phyloP scores from a whole-genome alignment of 2,113 vertebrate species.

The Charadrius vociferus region DNA sequence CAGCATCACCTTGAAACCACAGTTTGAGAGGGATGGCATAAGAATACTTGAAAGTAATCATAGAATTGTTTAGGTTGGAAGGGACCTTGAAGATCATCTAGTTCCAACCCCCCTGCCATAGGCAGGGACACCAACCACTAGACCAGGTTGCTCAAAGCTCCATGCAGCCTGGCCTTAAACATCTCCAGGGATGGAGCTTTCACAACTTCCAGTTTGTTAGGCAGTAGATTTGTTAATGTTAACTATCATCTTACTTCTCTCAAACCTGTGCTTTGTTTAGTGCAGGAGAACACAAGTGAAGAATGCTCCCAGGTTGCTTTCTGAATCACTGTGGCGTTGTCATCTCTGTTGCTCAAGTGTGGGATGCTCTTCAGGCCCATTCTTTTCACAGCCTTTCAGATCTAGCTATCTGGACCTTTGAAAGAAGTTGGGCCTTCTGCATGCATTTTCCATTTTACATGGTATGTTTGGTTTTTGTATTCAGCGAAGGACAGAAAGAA shows the following conservation, averaged over 20 bases:
- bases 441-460: background rate
- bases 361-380: background rate
- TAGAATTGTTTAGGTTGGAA: too few species aligned
- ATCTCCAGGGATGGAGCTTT: too few species aligned
- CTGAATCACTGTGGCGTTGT: background rate
- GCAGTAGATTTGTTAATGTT: too few species aligned
- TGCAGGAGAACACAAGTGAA: background rate
- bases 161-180: too few species aligned
- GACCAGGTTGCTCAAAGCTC: too few species aligned
- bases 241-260: background rate
- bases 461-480: background rate
- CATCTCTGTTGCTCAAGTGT: background rate
- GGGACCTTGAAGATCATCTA: too few species aligned
- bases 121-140: too few species aligned
- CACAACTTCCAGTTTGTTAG: too few species aligned
- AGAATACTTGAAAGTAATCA: background rate
- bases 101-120: too few species aligned
- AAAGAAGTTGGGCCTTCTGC: background rate
- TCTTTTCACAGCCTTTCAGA: background rate
- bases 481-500: background rate
- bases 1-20: background rate
- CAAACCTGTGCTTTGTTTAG: background rate
- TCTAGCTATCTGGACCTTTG: background rate
- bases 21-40: background rate
- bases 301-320: background rate